Evolutionary conservation across 2,888 invertebrate genomes (phyloP), one percentile per base, ranked within the genome.

Genomic region (Drosophila borealis): DNA sequence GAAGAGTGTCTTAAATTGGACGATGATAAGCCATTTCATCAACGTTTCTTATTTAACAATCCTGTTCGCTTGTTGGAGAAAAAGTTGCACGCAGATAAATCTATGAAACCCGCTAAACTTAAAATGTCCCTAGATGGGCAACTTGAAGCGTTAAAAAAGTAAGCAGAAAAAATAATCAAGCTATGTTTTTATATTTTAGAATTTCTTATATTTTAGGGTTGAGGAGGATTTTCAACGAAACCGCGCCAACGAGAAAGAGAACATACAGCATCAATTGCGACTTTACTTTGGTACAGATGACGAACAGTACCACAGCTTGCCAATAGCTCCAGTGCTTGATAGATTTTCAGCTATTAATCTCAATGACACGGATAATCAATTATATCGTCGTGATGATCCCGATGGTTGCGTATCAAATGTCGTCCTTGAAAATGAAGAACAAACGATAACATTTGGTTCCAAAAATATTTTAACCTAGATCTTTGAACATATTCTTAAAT

Each of bases 191-290:
- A 2, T 19, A 19, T 17, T 51, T 51, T 21, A 10, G n/a, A 25
- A 25, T 36, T 33, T 9, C 10, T 45, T 14, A 33, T 5, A 19
- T 63, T 74, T 53, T 70, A 79, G 95, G 89, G 97, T 97, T 4
- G 97, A 97, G 90, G 97, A 97, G 90, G 97, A 97, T 91, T 97
- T 97, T 91, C 97, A 97, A 91, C 94, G 95, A 74, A 97, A 97
- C 92, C 93, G 97, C 45, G 96, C 96, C 39, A 92, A 95, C 72
- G 96, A 96, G 92, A 96, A 96, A 90, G 96, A 95, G 0, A 95
- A 93, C 75, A 96, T 96, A 70, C 93, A 96, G 33, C 96, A 96
- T 79, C 96, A 96, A 90, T 92, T 96, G 75, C 92, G 96, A 46
- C 92, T 96, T 1, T 82, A 86, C 56, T 85, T 77, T 59, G 78